phyloP scores from a whole-genome alignment of 2,113 vertebrate species.

The Ondatra zibethicus region DNA sequence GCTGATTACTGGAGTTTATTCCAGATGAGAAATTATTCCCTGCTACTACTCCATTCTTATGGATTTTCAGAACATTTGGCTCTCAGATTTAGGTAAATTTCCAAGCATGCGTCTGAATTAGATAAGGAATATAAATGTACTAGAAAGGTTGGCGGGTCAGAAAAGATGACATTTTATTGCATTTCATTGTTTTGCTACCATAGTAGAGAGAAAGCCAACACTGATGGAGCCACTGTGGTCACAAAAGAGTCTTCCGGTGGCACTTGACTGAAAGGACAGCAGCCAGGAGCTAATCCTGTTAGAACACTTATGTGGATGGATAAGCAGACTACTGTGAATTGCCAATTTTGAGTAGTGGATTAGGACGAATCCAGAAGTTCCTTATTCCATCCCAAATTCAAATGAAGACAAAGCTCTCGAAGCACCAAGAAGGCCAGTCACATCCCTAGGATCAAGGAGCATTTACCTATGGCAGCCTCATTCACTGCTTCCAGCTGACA shows the following conservation, averaged over 20 bases:
- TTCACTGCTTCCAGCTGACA: background rate
- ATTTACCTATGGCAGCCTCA: slow-evolving; percentile 35
- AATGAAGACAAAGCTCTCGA: background rate
- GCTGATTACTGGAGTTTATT: slow-evolving; percentile 39
- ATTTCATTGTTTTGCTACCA: slow-evolving; percentile 2
- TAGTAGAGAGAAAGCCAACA: background rate
- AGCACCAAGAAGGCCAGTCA: background rate
- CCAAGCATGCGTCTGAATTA: slow-evolving; percentile 7
- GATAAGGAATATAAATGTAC: background rate
- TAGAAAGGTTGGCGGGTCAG: background rate
- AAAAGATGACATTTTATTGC: background rate
- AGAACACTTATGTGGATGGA: background rate
- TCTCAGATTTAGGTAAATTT: slow-evolving; percentile 46
- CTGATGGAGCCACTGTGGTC: background rate
- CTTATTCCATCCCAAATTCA: slow-evolving; percentile 57
- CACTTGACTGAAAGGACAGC: background rate
- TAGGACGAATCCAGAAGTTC: background rate
- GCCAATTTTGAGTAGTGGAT: slow-evolving; percentile 18
- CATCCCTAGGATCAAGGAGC: background rate
- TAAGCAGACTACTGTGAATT: background rate
- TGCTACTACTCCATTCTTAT: background rate
- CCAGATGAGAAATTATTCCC: slow-evolving; percentile 39
- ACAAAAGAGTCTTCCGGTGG: background rate
- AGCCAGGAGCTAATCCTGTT: background rate
- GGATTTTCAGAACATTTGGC: slow-evolving; percentile 27